A percentile compares a stretch with the other conserved stretches of the same genome.
These are phyloP conservation scores for Leucoraja ocellata DNA, from an alignment of 2,797 vertebrate species.

Conservation along the genomic window DNA sequence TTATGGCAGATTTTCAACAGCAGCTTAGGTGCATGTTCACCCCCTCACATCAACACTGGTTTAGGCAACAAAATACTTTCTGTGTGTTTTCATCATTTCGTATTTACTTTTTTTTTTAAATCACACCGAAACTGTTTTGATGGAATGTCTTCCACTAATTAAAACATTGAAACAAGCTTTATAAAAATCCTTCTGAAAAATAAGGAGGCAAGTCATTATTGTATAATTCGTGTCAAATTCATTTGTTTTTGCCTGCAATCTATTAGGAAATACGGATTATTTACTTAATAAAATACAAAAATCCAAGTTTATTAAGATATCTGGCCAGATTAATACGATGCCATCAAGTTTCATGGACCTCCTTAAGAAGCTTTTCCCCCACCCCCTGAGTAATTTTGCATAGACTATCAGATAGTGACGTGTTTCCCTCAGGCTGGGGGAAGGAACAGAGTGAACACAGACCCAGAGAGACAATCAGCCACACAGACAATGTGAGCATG, in stretches of 20 bases:
- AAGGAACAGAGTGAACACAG: conserved; percentile 25
- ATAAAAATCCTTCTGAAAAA: neutral
- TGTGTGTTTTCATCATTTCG: neutral
- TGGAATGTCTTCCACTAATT: neutral
- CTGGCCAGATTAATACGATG: neutral
- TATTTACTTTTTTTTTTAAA: neutral
- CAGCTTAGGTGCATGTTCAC: neutral
- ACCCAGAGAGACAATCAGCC: conserved; percentile 33
- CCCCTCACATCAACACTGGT: neutral
- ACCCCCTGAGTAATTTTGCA: conserved; percentile 32
- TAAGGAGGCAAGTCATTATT: neutral
- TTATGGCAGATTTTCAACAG: neutral
- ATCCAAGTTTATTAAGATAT: neutral
- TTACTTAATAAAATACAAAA: neutral
- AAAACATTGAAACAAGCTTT: neutral
- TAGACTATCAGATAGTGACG: conserved; percentile 35
- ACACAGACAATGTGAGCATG: conserved; percentile 1
- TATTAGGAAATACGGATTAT: neutral
- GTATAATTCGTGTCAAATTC: too few relatives aligned
- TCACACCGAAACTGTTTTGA: neutral
- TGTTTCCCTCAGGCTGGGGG: conserved; percentile 36
- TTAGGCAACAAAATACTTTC: neutral
- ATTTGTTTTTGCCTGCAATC: neutral
- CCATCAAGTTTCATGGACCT: conserved; percentile 24
- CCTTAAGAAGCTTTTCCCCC: conserved; percentile 25